Evolutionary conservation across 2,113 vertebrate genomes (phyloP).

Genomic region (Pseudopipra pipra): DNA sequence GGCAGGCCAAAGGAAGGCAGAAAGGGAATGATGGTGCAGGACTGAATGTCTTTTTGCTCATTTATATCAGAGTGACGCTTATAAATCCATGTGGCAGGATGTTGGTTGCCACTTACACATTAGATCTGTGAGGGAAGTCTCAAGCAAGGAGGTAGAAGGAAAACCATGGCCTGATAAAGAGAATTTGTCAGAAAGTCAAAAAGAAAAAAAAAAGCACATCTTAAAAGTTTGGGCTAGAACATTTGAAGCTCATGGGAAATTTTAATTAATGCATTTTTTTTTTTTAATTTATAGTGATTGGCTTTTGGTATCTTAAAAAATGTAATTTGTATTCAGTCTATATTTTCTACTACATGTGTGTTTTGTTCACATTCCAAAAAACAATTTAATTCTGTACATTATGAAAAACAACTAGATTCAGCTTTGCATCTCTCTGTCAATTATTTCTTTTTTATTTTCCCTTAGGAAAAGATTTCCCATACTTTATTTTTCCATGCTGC

Average conservation of each 20-base stretch:
- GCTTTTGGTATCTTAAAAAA: background rate
- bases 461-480: background rate
- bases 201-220: background rate
- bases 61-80: background rate
- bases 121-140: background rate
- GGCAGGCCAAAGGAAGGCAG: background rate
- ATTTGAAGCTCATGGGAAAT: background rate
- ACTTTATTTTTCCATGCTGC: background rate
- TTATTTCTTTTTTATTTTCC: background rate
- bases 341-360: background rate
- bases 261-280: background rate
- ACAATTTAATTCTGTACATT: background rate
- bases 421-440: background rate
- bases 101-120: background rate
- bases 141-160: background rate
- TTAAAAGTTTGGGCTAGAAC: background rate
- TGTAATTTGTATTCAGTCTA: background rate
- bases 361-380: background rate
- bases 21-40: background rate
- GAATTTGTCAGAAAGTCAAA: background rate
- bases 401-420: background rate
- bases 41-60: background rate
- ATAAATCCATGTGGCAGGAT: background rate
- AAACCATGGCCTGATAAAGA: background rate
- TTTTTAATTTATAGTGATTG: accelerated